Percentiles rank a stretch among this genome's conserved stretches.
Conservation (phyloP, 2,888 invertebrate species). For the Volucella inflata region DNA sequence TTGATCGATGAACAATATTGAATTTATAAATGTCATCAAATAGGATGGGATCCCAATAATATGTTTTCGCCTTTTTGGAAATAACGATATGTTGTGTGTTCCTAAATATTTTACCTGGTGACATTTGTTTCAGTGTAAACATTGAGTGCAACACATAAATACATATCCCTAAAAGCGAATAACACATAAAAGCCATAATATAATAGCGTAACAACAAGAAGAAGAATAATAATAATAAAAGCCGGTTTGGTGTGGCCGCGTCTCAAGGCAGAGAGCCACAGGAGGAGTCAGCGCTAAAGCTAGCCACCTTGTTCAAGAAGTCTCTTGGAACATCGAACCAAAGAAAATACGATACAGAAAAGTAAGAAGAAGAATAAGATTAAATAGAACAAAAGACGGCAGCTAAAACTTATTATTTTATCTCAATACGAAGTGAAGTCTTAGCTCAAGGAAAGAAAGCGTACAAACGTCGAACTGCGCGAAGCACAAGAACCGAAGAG, state of each 20-base stretch:
- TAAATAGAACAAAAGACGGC: conserved; percentile 70
- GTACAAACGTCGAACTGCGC: conserved; percentile 42
- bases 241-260: conserved; percentile 70
- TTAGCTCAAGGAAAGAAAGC: conserved; percentile 66
- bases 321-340: conserved; percentile 14
- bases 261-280: conserved; percentile 44
- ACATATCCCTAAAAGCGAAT: conserved; percentile 72
- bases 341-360: conserved; percentile 31
- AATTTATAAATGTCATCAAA: too few species aligned
- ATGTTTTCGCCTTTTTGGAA: too few species aligned
- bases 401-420: conserved; percentile 68
- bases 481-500: conserved; percentile 47
- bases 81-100: too few species aligned
- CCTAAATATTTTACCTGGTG: conserved; percentile 41
- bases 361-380: conserved; percentile 52
- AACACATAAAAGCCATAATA: conserved; percentile 73
- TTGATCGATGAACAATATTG: too few species aligned
- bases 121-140: conserved; percentile 74
- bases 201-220: conserved; percentile 73
- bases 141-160: conserved; percentile 72
- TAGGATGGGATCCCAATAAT: too few species aligned
- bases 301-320: conserved; percentile 34
- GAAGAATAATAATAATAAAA: conserved; percentile 74
- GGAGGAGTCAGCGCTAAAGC: conserved; percentile 1
- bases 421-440: conserved; percentile 24